Conservation (phyloP, 2,113 vertebrate genomes). For the Campylorhamphus procurvoides region DNA sequence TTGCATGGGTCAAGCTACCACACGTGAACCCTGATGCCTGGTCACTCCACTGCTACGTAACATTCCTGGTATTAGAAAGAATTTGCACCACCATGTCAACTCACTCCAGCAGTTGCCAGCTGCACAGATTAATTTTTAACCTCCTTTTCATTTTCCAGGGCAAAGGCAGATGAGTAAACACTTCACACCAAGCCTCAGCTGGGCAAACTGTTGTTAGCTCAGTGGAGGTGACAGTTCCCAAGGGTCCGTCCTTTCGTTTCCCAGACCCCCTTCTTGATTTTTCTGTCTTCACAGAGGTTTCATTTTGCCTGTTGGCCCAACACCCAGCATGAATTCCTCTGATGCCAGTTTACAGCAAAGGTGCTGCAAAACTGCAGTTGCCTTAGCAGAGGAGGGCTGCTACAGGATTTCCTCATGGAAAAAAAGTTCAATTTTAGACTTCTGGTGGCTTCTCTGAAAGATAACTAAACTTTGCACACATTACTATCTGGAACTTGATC, state of each 20-base stretch:
- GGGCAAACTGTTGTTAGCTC: neutral
- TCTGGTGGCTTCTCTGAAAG: constrained; percentile 35
- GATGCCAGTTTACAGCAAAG: neutral
- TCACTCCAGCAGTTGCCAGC: neutral
- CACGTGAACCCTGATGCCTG: neutral
- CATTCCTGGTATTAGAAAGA: neutral
- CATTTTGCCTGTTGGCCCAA: neutral
- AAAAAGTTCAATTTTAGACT: neutral
- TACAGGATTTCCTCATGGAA: neutral
- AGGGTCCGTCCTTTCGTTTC: neutral
- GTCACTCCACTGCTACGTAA: neutral
- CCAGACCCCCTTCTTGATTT: neutral
- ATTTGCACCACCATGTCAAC: neutral
- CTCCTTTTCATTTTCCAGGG: neutral
- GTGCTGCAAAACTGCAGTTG: neutral
- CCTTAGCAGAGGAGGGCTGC: neutral
- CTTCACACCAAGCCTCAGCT: neutral
- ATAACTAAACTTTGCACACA: constrained; percentile 18
- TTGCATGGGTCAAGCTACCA: neutral
- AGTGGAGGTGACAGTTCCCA: neutral
- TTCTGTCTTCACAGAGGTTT: neutral
- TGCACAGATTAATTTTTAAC: constrained; percentile 58
- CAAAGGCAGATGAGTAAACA: constrained; percentile 4
- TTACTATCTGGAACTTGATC: constrained; percentile 38
- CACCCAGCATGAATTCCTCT: neutral